phyloP scores from a whole-genome alignment of 2,888 invertebrate genomes.

The Phytoseiulus persimilis region DNA sequence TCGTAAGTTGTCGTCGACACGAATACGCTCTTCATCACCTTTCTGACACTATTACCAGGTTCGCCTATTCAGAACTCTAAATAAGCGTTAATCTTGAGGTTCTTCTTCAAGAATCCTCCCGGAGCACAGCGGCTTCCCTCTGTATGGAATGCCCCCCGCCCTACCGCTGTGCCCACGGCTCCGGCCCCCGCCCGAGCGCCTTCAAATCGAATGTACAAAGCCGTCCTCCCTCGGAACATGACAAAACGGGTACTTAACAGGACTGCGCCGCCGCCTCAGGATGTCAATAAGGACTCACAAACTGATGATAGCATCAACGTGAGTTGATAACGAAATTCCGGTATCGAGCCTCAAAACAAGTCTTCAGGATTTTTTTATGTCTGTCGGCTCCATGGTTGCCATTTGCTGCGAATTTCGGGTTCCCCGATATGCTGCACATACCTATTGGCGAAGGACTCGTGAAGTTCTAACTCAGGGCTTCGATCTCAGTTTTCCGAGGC shows the following conservation, averaged over 20 bases:
- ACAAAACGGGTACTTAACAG: neutral
- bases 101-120: neutral
- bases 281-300: neutral
- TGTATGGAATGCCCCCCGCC: neutral
- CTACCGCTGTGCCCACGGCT: neutral
- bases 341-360: too few species aligned
- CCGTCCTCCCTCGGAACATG: neutral
- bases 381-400: too few species aligned
- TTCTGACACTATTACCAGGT: too few species aligned
- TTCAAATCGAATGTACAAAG: conserved; percentile 35
- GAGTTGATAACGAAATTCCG: neutral
- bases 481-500: neutral
- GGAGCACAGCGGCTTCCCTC: neutral
- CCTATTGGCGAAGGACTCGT: neutral
- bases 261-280: neutral
- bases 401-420: too few species aligned
- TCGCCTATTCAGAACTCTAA: too few species aligned
- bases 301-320: neutral
- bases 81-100: neutral
- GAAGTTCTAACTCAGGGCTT: neutral
- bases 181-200: neutral
- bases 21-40: neutral
- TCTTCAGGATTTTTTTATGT: too few species aligned
- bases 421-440: too few species aligned
- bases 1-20: neutral